Percentiles rank a stretch among this genome's conserved stretches.
phyloP scores from a whole-genome alignment of 2,797 vertebrate genomes.

The Lepidocolaptes lacrymiger region DNA sequence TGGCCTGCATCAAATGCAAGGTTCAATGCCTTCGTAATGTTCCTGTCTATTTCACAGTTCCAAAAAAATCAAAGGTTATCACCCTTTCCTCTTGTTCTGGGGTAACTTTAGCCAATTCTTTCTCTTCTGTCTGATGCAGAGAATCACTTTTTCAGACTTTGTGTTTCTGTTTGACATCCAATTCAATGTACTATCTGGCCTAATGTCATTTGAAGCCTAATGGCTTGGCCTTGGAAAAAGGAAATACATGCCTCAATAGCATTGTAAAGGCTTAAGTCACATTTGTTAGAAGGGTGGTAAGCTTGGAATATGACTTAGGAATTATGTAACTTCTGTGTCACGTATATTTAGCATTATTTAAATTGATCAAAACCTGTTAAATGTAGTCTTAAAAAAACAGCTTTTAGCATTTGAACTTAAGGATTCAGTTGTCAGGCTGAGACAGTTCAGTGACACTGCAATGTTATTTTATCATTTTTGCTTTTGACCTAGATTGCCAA shows the following conservation, averaged over 20 bases:
- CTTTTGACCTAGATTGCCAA: slow-evolving; percentile 11
- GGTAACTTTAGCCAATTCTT: neutral
- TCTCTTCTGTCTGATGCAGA: neutral
- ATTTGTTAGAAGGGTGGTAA: neutral
- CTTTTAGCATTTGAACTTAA: neutral
- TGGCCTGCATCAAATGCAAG: neutral
- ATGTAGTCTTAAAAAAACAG: neutral
- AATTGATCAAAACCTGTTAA: neutral
- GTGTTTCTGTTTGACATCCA: neutral
- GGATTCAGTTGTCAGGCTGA: neutral
- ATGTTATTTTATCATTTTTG: neutral
- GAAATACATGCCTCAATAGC: neutral
- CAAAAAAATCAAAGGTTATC: neutral
- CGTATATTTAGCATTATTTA: neutral
- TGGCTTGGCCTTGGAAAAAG: neutral
- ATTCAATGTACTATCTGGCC: neutral
- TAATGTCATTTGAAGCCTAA: neutral
- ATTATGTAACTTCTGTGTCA: neutral
- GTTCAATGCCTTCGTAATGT: neutral
- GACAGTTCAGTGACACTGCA: neutral
- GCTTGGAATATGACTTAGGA: neutral
- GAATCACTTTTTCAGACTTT: neutral
- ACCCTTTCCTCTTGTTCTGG: neutral
- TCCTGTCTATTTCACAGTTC: neutral
- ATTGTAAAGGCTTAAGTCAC: neutral